These are phyloP conservation scores for Gallinago jamesoni DNA, from an alignment of 2,113 vertebrate species.

Conservation along the genomic window DNA sequence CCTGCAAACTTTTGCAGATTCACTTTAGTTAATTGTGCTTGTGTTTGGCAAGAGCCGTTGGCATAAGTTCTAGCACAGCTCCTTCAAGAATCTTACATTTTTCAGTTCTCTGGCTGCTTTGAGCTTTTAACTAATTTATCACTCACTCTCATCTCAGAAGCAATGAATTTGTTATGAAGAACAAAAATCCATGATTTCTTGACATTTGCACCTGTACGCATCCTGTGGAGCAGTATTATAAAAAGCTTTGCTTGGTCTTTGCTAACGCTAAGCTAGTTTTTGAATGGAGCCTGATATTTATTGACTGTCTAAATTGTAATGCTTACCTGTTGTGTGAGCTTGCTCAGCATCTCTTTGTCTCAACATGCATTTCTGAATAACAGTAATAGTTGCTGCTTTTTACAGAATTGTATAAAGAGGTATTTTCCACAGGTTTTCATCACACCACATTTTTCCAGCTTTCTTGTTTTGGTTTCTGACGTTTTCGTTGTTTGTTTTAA, in stretches of 20 bases:
- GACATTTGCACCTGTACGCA: neutral
- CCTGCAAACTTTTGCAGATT: slow-evolving; percentile 11
- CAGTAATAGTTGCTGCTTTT: neutral
- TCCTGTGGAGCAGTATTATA: neutral
- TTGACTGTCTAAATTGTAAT: neutral
- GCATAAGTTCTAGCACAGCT: neutral
- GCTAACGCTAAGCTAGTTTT: neutral
- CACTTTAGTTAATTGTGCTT: slow-evolving; percentile 45
- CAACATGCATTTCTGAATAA: neutral
- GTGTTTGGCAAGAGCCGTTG: slow-evolving; percentile 40
- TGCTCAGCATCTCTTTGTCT: neutral
- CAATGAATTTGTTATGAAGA: neutral
- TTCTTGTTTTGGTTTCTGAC: neutral
- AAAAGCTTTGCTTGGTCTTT: neutral
- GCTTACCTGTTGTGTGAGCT: neutral
- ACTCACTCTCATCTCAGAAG: neutral
- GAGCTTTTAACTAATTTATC: slow-evolving; percentile 43
- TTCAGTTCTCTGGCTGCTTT: neutral
- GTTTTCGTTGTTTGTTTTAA: neutral
- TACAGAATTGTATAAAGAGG: neutral
- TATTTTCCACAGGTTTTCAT: neutral
- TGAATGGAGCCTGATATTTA: neutral
- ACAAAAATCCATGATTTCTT: neutral
- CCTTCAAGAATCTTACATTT: neutral
- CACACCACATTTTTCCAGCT: neutral